Evolutionary conservation across 2,797 vertebrate species (phyloP), one percentile per base, ranked within the genome.

Genomic region (Chelon labrosus): DNA sequence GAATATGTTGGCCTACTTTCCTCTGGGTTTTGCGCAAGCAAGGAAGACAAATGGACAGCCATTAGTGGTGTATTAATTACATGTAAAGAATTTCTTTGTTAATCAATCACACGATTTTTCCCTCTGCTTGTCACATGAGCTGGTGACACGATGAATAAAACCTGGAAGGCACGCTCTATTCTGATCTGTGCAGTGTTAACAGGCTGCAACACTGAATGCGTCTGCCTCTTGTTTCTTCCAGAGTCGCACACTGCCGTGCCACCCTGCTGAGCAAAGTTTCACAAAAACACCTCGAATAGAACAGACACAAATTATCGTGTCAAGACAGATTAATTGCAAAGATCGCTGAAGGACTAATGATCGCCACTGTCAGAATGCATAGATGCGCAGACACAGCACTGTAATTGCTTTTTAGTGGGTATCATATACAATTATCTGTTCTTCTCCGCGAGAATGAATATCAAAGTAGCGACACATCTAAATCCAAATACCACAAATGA

Each of bases 31-130:
- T 65, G 50, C 6, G 20, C 65, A 63, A 31, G 68, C 75, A 82
- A 70, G 73, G 75, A 88, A 93, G 93, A 94, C 88, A 92, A 92
- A 94, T 94, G 92, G 89, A 77, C 75, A 70, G 83, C 88, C 89
- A 92, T 94, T 93, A 91, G 92, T 90, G 88, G 91, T 89, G 87
- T 94, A 95, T 95, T 95, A 95, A 95, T 96, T 95, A 94, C 94
- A 94, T 92, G 91, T 92, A 89, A 87, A 83, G 90, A 90, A 94
- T 93, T 74, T 92, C 92, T 93, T 91, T 91, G 79, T 93, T 92
- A 93, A 94, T 95, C 92, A 94, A 95, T 95, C 94, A 94, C 85
- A 85, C 80, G 49, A 91, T 94, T 89, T 73, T 79, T 72, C 85
- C 81, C 77, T 82, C 65, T 77, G 78, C 91, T 92, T 93, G 94